Base-by-base conservation (phyloP, 2,888 invertebrate genomes). In the Malachius bipustulatus region DNA sequence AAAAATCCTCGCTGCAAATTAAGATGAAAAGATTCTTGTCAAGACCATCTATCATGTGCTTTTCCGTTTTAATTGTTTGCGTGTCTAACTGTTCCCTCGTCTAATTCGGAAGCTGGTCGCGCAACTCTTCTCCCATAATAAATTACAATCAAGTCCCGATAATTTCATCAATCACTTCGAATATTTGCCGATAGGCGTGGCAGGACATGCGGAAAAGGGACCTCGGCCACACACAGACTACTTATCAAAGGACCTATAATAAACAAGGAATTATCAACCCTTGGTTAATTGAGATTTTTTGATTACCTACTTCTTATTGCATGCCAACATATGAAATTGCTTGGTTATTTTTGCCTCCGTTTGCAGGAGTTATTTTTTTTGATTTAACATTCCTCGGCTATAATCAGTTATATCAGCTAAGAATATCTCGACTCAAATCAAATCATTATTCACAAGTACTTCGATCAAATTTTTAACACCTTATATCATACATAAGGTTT, bases 191-290 rank as follows among this genome's bases (percentile, higher is more conserved):
- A 39, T 37, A 43, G 46, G 46, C 45, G 46, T 40, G 47, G 40
- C 30, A 34, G 40, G 37, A 45, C 44, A 47, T 45, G 49, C 47
- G 45, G 47, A 47, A 49, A 45, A 30, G 38, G 41, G 38, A 35
- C 41, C 28, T 34, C 43, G 49, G 39, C 49, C 49, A 49, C 49
- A 47, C 49, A 49, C 41, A 35, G 37, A n/a, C n/a, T 31, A 15
- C 8, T 31, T 8, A 14, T 14, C 31, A 31, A 31, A 19, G 6
- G 24, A 6, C n/a, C 24, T 19, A 19, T 8, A 19, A 19, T 19
- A 19, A 19, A 19, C n/a, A 19, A 19, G 24, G n/a, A 19, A 6
- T 19, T 19, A 19, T 19, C 24, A 19, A 19, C 24, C 24, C 24
- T 19, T 19, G 24, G 6, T 19, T 19, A 19, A 19, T 19, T 19